Conservation (phyloP, 1,140 invertebrate species). For the Argopecten irradians region DNA sequence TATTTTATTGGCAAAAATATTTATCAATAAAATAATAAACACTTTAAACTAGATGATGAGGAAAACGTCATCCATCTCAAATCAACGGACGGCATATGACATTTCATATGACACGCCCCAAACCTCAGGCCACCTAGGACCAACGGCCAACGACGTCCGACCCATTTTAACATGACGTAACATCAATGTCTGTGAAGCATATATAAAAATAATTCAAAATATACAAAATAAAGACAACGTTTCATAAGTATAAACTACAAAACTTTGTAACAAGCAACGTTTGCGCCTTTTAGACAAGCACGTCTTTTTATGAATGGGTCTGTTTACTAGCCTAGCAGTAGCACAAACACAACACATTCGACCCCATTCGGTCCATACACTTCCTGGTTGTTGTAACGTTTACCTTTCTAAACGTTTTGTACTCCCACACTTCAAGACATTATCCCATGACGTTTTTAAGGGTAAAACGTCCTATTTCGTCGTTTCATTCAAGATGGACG, state of each 20-base stretch:
- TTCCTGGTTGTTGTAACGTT: background rate
- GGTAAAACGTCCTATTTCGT: background rate
- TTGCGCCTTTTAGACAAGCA: background rate
- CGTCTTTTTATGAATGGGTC: too few species aligned
- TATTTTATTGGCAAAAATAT: too few species aligned
- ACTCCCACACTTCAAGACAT: background rate
- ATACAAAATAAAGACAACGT: background rate
- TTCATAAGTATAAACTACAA: background rate
- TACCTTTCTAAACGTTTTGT: constrained; percentile 7
- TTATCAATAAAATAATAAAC: too few species aligned
- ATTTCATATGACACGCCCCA: too few species aligned
- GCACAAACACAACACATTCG: background rate
- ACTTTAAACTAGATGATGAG: too few species aligned
- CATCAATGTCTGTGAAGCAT: too few species aligned
- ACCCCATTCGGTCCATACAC: too few species aligned
- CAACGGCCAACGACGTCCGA: too few species aligned
- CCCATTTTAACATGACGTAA: too few species aligned
- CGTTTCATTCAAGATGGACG: constrained; percentile 42
- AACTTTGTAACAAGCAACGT: background rate
- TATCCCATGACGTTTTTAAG: background rate
- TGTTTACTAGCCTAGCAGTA: background rate
- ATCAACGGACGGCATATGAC: too few species aligned
- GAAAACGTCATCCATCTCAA: too few species aligned
- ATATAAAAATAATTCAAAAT: background rate
- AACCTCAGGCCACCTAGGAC: too few species aligned